Conservation (phyloP, 2,113 vertebrate species). For the Daphoenositta chrysoptera region DNA sequence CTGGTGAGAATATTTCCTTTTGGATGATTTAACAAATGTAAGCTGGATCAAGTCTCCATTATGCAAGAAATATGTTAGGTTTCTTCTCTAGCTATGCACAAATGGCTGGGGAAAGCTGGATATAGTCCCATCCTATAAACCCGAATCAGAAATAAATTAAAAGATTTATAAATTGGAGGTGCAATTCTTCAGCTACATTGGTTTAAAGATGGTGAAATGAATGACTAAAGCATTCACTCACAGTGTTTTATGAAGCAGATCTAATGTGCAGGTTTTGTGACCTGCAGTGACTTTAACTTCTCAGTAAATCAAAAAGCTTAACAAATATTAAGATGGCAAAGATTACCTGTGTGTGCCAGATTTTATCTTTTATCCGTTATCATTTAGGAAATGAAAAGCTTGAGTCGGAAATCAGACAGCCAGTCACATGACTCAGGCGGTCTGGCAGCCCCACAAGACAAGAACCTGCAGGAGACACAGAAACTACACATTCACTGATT, state of each 20-base stretch:
- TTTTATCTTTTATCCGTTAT: constrained; percentile 68
- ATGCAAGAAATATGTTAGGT: constrained; percentile 28
- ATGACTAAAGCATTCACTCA: constrained; percentile 66
- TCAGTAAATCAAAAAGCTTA: constrained; percentile 79
- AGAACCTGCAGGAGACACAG: constrained; percentile 29
- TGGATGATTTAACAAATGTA: constrained; percentile 46
- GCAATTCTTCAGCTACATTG: constrained; percentile 74
- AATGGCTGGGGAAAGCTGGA: constrained; percentile 46
- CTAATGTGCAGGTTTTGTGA: constrained; percentile 75
- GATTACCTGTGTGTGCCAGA: constrained; percentile 71
- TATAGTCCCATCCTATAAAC: constrained; percentile 50
- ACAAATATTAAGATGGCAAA: constrained; percentile 78
- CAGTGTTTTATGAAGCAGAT: constrained; percentile 75
- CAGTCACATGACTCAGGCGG: not conserved
- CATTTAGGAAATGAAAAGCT: constrained; percentile 69
- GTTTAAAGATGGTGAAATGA: constrained; percentile 72
- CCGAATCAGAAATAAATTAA: constrained; percentile 69
- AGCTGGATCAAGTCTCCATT: constrained; percentile 34
- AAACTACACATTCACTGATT: constrained; percentile 15
- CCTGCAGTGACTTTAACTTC: constrained; percentile 72
- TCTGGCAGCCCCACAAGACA: constrained; percentile 43
- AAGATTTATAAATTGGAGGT: constrained; percentile 73
- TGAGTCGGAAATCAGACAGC: constrained; percentile 52
- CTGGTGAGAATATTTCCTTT: constrained; percentile 40
- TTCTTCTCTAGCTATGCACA: constrained; percentile 45